phyloP scores from a whole-genome alignment of 2,113 vertebrate genomes.

The Sceloporus tristichus region DNA sequence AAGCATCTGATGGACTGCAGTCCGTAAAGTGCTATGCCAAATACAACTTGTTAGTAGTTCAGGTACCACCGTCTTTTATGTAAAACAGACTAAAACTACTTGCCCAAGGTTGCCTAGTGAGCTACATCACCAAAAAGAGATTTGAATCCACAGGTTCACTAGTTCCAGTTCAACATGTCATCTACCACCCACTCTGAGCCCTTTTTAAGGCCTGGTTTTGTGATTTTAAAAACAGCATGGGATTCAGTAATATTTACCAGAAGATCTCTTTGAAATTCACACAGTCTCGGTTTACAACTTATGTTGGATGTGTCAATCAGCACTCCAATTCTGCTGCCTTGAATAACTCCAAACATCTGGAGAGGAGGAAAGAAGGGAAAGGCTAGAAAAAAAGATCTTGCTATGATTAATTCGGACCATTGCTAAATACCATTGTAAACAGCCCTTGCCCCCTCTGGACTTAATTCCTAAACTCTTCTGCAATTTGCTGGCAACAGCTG shows the following conservation, averaged over 20 bases:
- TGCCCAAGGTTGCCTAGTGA: not conserved
- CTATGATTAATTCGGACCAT: no score
- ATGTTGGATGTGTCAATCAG: constrained; percentile 75
- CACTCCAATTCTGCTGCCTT: constrained; percentile 78
- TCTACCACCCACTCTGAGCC: not conserved
- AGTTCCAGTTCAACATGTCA: not conserved
- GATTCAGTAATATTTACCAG: constrained; percentile 73
- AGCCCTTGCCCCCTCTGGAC: not conserved
- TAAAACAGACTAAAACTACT: no score
- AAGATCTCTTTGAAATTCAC: constrained; percentile 79
- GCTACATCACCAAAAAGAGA: not conserved
- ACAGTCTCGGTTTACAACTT: constrained; percentile 56
- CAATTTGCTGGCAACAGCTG: not conserved
- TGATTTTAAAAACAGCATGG: not conserved
- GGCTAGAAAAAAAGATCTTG: no score
- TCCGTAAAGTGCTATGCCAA: no score
- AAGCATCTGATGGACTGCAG: no score
- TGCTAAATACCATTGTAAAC: not conserved
- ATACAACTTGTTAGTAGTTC: no score
- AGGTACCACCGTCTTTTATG: not conserved
- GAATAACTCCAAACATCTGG: constrained; percentile 84
- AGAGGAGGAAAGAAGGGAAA: not conserved
- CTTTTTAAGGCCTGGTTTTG: not conserved
- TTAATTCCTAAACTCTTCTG: not conserved
- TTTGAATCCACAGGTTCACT: no score